Base-by-base conservation (phyloP, 2,797 vertebrate species). In the Pyrocephalus nanus region DNA sequence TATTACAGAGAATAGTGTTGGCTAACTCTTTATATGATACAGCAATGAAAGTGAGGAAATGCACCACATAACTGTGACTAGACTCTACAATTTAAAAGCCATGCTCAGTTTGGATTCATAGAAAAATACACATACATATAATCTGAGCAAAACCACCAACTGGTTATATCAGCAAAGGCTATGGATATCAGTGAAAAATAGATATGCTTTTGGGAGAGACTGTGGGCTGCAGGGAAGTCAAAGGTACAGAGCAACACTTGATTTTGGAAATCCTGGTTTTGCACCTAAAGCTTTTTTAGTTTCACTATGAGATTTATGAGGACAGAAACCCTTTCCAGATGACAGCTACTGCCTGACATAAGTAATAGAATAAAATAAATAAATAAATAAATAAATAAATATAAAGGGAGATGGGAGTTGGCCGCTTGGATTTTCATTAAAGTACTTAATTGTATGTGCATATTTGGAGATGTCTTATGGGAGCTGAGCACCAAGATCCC, bases 351-450 rank as follows among this genome's bases (percentile, higher is more conserved):
- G 16, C 1, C 34, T 18, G 11, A 27, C 3, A 30, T 25, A 29
- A 47, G 11, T 21, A 65, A 85, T 42, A 66, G 40, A 38, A 77
- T 34, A 4, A 53, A 66, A 5, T 11, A 10, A 17, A 3, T 23
- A 43, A 42, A 42, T 42, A 4, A 34, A 6, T 27, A 4, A 34
- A 6, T 27, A 14, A 51, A 9, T 12, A 12, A 29, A 22, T 61
- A 29, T 16, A 20, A 21, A 2, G 6, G 0, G 1, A 6, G 0
- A 10, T 34, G 4, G 5, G 25, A 26, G 3, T 32, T 36, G 6
- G 12, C 12, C 73, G 45, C 7, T 45, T 71, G 50, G 12, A 13
- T 71, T 83, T 83, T 61, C 16, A 16, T 94, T 65, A 61, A 61
- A 67, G 78, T 50, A 50, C 5, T 12, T 48, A 55, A 61, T 45